A percentile compares a stretch with the other conserved stretches of the same genome.
Evolutionary conservation across 2,888 invertebrate species (phyloP).

Genomic region (Rhingia campestris): DNA sequence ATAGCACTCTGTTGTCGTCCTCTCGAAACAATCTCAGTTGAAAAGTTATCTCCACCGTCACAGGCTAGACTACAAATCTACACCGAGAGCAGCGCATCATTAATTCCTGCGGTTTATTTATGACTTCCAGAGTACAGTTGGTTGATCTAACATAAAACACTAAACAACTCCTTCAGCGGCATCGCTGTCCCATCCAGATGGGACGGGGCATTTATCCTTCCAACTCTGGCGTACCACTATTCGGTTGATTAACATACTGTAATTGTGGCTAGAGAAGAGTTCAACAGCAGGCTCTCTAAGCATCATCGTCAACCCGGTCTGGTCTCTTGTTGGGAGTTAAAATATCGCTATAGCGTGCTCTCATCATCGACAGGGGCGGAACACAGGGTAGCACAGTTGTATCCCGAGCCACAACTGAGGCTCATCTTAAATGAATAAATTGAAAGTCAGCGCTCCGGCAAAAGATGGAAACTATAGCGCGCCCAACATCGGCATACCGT

Average conservation of each 20-base stretch:
- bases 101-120: constrained; percentile 73
- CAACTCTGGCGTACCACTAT: constrained; percentile 37
- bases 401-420: constrained; percentile 1
- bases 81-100: constrained; percentile 59
- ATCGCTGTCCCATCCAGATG: constrained; percentile 5
- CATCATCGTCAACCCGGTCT: constrained; percentile 23
- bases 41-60: constrained; percentile 33
- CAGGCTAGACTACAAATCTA: constrained; percentile 52
- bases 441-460: constrained; percentile 40
- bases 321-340: constrained; percentile 35
- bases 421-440: constrained; percentile 72
- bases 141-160: constrained; percentile 65
- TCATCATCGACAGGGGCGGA: constrained; percentile 9
- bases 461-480: constrained; percentile 22
- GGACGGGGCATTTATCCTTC: constrained; percentile 20
- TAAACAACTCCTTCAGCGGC: constrained; percentile 60
- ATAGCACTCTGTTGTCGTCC: background rate
- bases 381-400: constrained; percentile 14
- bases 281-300: constrained; percentile 15
- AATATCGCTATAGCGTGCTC: constrained; percentile 25
- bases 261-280: constrained; percentile 46
- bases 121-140: constrained; percentile 61
- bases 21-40: constrained; percentile 25
- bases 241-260: constrained; percentile 70
- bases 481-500: background rate